Evolutionary conservation across 1,140 invertebrate genomes (phyloP), one percentile per base, ranked within the genome.

Genomic region (Megalopta genalis): DNA sequence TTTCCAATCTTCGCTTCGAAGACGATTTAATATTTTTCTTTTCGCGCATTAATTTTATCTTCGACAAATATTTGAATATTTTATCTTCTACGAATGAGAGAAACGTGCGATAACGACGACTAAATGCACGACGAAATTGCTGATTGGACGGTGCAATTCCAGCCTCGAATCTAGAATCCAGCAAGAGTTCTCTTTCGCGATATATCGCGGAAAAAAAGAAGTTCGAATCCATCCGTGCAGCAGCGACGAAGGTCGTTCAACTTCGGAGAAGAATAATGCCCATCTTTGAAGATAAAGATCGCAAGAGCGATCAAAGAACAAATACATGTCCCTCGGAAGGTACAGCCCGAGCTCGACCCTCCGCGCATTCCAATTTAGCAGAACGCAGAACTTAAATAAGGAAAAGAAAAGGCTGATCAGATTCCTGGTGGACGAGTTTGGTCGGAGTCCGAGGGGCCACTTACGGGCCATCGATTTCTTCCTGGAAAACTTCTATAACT

Each of bases 401-500:
- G 27, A 23, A 10, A 42, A 64, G 23, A 42, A 23, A 25, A 23
- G 27, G 18, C 27, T 32, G 46, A 77, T 42, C 49, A n/a, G 42
- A 52, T 37, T 68, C 39, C 42, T 63, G 18, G 10, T 14, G 12
- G 25, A 46, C 23, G 52, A 64, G 49, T 8, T 4, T 9, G 18
- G 46, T 57, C 46, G 39, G 52, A 54, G 60, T 78, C 37, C 49
- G 54, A 72, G 12, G 23, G 57, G 60, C 46, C 76, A 72, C 59
- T 78, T 65, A 57, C 76, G 25, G n/a, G 49, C 59, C 68, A 72
- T 72, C 76, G 71, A 78, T 78, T 78, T 49, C 60, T 57, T 37
- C 49, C 49, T 0, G 67, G 49, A 37, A 57, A 69, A 69, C 67
- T 69, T 69, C 7, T 69, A 69, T 69, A 69, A 69, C 49, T 69